A percentile compares a stretch with the other conserved stretches of the same genome.
phyloP scores from a whole-genome alignment of 92 coral and sea anemone genomes.

The Muricea muricata region DNA sequence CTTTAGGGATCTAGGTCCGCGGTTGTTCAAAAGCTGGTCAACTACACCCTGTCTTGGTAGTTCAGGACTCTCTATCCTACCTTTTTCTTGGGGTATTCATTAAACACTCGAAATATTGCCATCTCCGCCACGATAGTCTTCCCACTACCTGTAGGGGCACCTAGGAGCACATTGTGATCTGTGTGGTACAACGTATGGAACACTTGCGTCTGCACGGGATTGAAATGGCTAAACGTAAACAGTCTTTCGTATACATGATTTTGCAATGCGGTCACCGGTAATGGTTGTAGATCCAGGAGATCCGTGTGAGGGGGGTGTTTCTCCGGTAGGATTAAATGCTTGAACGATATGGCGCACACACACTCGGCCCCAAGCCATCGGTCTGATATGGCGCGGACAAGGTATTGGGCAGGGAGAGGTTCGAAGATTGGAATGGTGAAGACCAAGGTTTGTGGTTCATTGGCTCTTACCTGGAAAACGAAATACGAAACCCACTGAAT shows the following conservation, averaged over 20 bases:
- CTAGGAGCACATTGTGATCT: constrained; percentile 92
- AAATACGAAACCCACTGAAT: not conserved
- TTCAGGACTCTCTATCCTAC: no score
- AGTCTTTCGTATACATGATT: constrained; percentile 75
- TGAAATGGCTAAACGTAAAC: constrained; percentile 95
- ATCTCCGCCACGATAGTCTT: constrained; percentile 96
- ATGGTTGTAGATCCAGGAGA: constrained; percentile 92
- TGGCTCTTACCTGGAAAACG: constrained; percentile 70
- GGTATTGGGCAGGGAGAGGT: constrained; percentile 96
- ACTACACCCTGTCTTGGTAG: no score
- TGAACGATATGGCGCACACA: constrained; percentile 95
- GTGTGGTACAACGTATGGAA: constrained; percentile 95
- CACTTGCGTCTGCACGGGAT: constrained; percentile 95
- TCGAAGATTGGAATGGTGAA: constrained; percentile 97
- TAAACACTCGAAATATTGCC: constrained; percentile 93
- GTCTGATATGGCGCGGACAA: constrained; percentile 90
- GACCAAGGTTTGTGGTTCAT: constrained; percentile 81
- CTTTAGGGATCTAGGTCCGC: no score
- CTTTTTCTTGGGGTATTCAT: constrained; percentile 86
- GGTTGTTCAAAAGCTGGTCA: no score
- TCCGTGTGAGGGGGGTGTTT: constrained; percentile 98
- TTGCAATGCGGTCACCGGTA: constrained; percentile 88
- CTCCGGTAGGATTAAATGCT: constrained; percentile 96
- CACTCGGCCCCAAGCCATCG: constrained; percentile 98
- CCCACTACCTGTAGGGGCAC: constrained; percentile 99